These are phyloP conservation scores for Strix occidentalis DNA, from an alignment of 2,797 vertebrate genomes.

Conservation along the genomic window DNA sequence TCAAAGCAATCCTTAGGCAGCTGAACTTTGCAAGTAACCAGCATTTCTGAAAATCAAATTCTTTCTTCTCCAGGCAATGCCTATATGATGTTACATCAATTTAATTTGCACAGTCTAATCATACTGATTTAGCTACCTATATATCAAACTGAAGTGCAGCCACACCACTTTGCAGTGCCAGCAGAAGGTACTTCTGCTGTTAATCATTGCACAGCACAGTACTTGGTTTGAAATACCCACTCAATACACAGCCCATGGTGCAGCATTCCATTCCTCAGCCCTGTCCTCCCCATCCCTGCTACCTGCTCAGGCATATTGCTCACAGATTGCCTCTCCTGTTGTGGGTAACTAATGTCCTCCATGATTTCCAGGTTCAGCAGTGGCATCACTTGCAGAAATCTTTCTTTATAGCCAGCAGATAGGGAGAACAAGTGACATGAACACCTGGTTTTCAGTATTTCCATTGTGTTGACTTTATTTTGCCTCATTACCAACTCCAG, in stretches of 20 bases:
- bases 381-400: background rate
- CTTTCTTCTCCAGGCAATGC: conserved; percentile 23
- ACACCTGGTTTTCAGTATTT: background rate
- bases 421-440: background rate
- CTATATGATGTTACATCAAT: conserved; percentile 3
- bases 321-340: background rate
- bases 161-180: conserved; percentile 5
- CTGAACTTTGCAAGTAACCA: background rate
- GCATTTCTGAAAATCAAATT: conserved; percentile 25
- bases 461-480: background rate
- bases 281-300: background rate
- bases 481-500: background rate
- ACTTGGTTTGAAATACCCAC: background rate
- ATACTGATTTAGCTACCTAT: conserved; percentile 15
- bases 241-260: background rate
- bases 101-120: conserved; percentile 35
- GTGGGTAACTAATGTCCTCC: background rate
- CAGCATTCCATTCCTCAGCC: background rate
- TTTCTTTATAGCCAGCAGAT: background rate
- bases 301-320: background rate
- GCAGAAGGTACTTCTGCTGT: background rate
- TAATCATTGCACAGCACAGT: background rate
- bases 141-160: conserved; percentile 4
- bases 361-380: background rate
- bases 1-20: background rate